Evolutionary conservation across 2,888 invertebrate species (phyloP), one percentile per base, ranked within the genome.

Genomic region (Megastigmus dorsalis): DNA sequence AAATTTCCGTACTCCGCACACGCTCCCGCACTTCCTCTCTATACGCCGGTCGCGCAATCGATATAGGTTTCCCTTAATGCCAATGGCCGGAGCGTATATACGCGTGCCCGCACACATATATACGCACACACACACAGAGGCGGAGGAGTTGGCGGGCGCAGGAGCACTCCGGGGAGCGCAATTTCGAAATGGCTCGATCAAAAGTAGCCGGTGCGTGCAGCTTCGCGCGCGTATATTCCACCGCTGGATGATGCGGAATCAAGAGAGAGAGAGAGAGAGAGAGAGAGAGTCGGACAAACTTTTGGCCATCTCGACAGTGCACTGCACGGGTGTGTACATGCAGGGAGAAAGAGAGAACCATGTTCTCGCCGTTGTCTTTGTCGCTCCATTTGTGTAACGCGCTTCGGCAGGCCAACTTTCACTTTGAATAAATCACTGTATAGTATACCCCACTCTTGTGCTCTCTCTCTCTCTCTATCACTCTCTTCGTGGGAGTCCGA

Each of bases 181-280:
- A 76, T 76, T 76, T 73, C 65, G 59, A 76, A 76, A 76, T 76
- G 76, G 76, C 72, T 50, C 43, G 76, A 73, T 73, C 60, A 66
- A 76, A 76, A 68, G 73, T 76, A 65, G 36, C 30, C 69, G 57
- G 18, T 2, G 10, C 26, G 2, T 30, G n/a, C 15, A 6, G 36
- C 45, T 57, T 18, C 15, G 20, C 18, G 20, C 18, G 15, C 4
- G n/a, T 41, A 43, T 26, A 28, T 28, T 41, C 18, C 26, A 28
- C 41, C 26, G 18, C 2, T 10, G 48, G 18, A 38, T 59, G 13
- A 59, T 55, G 15, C 36, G 41, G 26, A 38, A 26, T 18, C 63
- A 18, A 23, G 15, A 41, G 15, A 15, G 26, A n/a, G n/a, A n/a
- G n/a, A n/a, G n/a, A n/a, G n/a, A n/a, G n/a, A n/a, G n/a, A n/a